phyloP scores from a whole-genome alignment of 2,888 invertebrate genomes.

The Drosophila paramelanica region DNA sequence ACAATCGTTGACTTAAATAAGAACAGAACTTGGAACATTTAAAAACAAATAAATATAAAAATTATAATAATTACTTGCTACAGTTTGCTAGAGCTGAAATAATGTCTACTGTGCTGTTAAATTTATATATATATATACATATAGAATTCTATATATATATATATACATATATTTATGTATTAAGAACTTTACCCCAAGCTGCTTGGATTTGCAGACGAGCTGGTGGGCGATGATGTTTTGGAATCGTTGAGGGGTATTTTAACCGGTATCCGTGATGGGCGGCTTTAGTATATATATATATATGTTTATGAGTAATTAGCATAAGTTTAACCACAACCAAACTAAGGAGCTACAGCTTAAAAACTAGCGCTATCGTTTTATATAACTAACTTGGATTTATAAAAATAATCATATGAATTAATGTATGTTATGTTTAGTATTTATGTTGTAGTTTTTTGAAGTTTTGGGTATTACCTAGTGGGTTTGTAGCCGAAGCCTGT shows the following conservation, averaged over 20 bases:
- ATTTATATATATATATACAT: constrained; percentile 5
- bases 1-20: constrained; percentile 12
- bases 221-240: constrained; percentile 84
- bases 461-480: constrained; percentile 82
- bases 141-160: constrained; percentile 3
- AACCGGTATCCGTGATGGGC: constrained; percentile 85
- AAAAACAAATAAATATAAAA: constrained; percentile 31
- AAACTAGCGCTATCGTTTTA: not conserved
- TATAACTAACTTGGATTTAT: constrained; percentile 21
- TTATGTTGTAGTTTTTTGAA: constrained; percentile 26
- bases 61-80: constrained; percentile 64
- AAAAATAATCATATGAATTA: constrained; percentile 31
- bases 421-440: constrained; percentile 63
- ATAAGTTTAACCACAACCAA: constrained; percentile 49
- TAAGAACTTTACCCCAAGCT: constrained; percentile 83
- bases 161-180: constrained; percentile 1
- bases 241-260: constrained; percentile 83
- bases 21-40: constrained; percentile 20
- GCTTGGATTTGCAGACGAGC: constrained; percentile 83
- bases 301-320: constrained; percentile 43
- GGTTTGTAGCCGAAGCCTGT: constrained; percentile 84
- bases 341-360: constrained; percentile 13
- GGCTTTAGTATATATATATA: constrained; percentile 65
- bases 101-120: constrained; percentile 43
- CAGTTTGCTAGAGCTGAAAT: constrained; percentile 24